These are phyloP conservation scores for Nomada fucata DNA, from an alignment of 2,888 invertebrate species.

Conservation along the genomic window DNA sequence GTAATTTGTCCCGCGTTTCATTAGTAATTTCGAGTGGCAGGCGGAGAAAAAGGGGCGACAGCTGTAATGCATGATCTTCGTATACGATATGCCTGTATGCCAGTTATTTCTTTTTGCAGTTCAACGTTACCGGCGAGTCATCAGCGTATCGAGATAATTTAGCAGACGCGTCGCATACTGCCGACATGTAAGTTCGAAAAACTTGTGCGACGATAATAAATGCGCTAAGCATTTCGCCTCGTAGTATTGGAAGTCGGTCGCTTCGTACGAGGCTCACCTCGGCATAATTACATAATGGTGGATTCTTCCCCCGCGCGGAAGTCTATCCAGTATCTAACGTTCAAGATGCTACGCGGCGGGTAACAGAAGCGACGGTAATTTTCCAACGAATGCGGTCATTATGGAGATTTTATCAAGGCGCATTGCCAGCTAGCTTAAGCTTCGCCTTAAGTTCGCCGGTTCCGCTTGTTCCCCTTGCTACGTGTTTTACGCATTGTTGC, in stretches of 20 bases:
- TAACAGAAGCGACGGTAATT: slow-evolving; percentile 77
- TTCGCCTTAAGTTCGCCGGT: slow-evolving; percentile 71
- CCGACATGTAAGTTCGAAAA: too few relatives aligned
- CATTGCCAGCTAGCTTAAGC: slow-evolving; percentile 73
- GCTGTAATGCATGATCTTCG: too few relatives aligned
- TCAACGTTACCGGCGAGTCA: too few relatives aligned
- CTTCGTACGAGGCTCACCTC: slow-evolving; percentile 73
- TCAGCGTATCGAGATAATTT: too few relatives aligned
- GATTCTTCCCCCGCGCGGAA: slow-evolving; percentile 40
- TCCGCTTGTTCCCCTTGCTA: slow-evolving; percentile 68
- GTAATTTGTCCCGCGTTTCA: too few relatives aligned
- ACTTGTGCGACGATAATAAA: too few relatives aligned
- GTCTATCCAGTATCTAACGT: slow-evolving; percentile 32
- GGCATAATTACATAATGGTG: slow-evolving; percentile 77
- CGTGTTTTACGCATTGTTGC: slow-evolving; percentile 57
- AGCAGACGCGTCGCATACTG: too few relatives aligned
- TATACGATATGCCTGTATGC: too few relatives aligned
- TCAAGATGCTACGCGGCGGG: slow-evolving; percentile 67
- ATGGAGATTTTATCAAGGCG: slow-evolving; percentile 80
- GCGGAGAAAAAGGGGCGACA: too few relatives aligned
- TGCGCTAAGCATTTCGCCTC: background rate
- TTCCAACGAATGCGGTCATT: slow-evolving; percentile 77
- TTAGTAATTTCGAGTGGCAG: too few relatives aligned
- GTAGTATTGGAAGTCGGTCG: slow-evolving; percentile 69
- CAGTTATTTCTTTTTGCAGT: too few relatives aligned